Evolutionary conservation across 2,797 vertebrate genomes (phyloP), one percentile per base, ranked within the genome.

Genomic region (Galaxias olidus): DNA sequence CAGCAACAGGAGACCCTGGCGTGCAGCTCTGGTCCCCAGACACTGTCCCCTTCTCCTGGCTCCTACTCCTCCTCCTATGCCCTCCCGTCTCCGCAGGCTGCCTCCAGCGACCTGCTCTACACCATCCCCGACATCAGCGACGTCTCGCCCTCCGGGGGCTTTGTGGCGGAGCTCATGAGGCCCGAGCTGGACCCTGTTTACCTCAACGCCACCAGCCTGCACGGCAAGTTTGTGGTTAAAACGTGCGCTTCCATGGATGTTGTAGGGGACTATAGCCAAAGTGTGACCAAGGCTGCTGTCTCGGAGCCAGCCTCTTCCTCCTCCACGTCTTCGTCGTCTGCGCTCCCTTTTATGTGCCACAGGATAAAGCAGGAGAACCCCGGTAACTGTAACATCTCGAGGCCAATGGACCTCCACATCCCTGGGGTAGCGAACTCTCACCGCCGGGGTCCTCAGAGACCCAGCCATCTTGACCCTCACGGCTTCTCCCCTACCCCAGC

Each of bases 101-200:
- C 86, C 1, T 76, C 87, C 45, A 75, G 75, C 1, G 89, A 91
- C 63, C 81, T 91, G 61, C 86, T 92, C 49, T 93, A 92, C 58
- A 95, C 94, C 81, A 90, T 97, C 77, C 94, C 95, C 15, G 96
- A 98, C 78, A 95, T 99, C 83, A 94, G 88, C 42, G 95, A 99
- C 9, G 94, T 98, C 49, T 96, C 96, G 0, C 97, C 96, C 4
- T 95, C 95, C 0, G 97, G 96, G 59, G 97, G 97, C 75, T 98
- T 99, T 30, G 96, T 99, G 65, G 97, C 96, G 0, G 97, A 99
- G 80, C 93, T 99, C 61, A 95, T 99, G 91, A 91, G 96, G 72
- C 96, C 97, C 0, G 97, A 99, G 52, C 79, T 98, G 87, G 97
- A 99, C 84, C 94, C 95, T 0, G 95, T 95, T 4, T 98, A 97